Base-by-base conservation (phyloP, 2,888 invertebrate species). In the Magallana nippona region DNA sequence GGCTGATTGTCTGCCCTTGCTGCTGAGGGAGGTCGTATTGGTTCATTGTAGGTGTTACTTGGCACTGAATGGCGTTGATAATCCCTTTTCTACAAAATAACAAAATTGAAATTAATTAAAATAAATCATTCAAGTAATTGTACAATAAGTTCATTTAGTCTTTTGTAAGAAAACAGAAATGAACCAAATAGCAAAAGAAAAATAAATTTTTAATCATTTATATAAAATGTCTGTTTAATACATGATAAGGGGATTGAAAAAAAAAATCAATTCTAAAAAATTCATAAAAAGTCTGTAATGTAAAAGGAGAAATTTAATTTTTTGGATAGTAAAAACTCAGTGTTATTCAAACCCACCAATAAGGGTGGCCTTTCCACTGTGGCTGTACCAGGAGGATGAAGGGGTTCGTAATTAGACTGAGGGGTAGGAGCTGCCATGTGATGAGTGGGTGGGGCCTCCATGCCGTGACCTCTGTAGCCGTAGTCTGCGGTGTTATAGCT, bases 391-490 rank as follows among this genome's bases (percentile, higher is more conserved):
- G 19, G 32, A 32, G 27, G 71, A 22, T 71, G 71, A 71, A 11
- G 27, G 22, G 22, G 32, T 15, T 71, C 71, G 71, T 71, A 71
- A 13, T 27, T 27, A 19, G 63, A 63, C 13, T 71, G 17, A 13
- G 60, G 22, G 32, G 71, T 22, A 13, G 71, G 27, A 27, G 71
- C 22, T 22, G 27, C 27, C 32, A 32, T 27, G 27, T 71, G 27
- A 2, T 71, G 71, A 71, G 71, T 71, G 71, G 71, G 71, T 15
- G 71, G 19, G 3, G 71, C 71, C 71, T 71, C 71, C 32, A 60
- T 60, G 17, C 27, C 32, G 71, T 71, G 71, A 13, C 71, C 71
- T 13, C 27, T 71, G 27, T 71, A 71, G 13, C 71, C 32, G 15
- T 71, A 71, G 57, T 79, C 71, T 0, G 71, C 22, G 22, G 17